These are phyloP conservation scores for Motacilla tschutschensis DNA, from an alignment of 2,113 vertebrate species.

Conservation along the genomic window DNA sequence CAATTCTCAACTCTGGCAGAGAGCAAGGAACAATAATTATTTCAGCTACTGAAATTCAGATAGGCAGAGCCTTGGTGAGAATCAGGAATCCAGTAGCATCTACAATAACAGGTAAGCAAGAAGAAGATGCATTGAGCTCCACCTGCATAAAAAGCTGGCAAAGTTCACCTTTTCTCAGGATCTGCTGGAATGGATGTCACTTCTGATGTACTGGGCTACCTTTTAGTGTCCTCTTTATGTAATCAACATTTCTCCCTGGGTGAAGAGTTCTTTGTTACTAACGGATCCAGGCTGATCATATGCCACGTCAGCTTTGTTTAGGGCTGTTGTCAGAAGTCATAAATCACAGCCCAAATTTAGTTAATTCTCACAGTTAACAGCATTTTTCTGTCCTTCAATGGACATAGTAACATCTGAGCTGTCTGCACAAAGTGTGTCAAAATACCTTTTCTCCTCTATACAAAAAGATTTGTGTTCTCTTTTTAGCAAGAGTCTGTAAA, in stretches of 20 bases:
- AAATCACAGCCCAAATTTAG: slow-evolving; percentile 24
- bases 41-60: background rate
- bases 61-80: background rate
- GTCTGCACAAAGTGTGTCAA: background rate
- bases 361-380: background rate
- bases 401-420: background rate
- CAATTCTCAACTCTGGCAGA: background rate
- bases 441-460: background rate
- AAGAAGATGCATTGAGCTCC: background rate
- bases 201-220: background rate
- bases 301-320: slow-evolving; percentile 2
- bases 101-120: background rate
- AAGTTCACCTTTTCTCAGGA: background rate
- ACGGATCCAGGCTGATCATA: background rate
- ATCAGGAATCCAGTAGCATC: background rate
- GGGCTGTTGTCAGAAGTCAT: background rate
- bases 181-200: background rate
- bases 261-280: background rate
- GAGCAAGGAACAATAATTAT: background rate
- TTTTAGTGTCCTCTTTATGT: background rate
- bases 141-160: background rate
- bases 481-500: background rate
- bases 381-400: background rate
- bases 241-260: background rate
- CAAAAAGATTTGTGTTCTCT: background rate